A percentile compares a stretch with the other conserved stretches of the same genome.
Conservation (phyloP, 2,888 invertebrate genomes). For the Glomeris marginata region DNA sequence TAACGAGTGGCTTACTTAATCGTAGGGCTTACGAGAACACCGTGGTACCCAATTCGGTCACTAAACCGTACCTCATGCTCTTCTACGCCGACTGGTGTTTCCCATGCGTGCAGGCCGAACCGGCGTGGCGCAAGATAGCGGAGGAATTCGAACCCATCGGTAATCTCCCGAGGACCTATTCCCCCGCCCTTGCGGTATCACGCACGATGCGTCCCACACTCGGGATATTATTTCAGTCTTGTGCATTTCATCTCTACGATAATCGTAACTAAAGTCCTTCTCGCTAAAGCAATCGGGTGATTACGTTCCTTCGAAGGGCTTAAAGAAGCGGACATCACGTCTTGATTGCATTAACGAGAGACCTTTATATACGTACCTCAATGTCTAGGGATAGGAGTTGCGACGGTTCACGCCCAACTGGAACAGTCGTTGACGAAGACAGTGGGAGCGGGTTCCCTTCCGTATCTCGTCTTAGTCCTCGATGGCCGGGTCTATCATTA, state of each 20-base stretch:
- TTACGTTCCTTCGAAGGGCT: background rate
- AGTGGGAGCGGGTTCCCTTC: constrained; percentile 64
- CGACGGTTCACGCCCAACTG: constrained; percentile 61
- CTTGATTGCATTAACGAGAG: background rate
- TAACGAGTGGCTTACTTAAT: constrained; percentile 18
- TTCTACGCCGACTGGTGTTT: constrained; percentile 94
- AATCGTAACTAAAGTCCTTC: too few relatives aligned
- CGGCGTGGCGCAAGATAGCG: constrained; percentile 66
- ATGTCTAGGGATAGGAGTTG: constrained; percentile 41
- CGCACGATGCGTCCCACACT: too few relatives aligned
- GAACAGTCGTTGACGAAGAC: constrained; percentile 61
- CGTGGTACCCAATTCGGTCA: constrained; percentile 65
- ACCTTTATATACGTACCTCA: constrained; percentile 8
- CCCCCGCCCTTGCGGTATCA: constrained; percentile 31
- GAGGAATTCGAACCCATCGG: constrained; percentile 74
- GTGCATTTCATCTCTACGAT: too few relatives aligned
- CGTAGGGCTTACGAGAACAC: constrained; percentile 72
- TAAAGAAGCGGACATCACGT: background rate
- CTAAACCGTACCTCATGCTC: constrained; percentile 68
- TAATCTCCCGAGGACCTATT: constrained; percentile 20
- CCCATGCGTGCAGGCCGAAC: constrained; percentile 75
- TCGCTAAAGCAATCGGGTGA: too few relatives aligned
- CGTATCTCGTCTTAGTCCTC: constrained; percentile 61
- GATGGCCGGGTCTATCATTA: constrained; percentile 74
- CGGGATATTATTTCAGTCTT: too few relatives aligned